These are phyloP conservation scores for Ascidia mentula DNA, from an alignment of 23 tunicate species.

Conservation along the genomic window DNA sequence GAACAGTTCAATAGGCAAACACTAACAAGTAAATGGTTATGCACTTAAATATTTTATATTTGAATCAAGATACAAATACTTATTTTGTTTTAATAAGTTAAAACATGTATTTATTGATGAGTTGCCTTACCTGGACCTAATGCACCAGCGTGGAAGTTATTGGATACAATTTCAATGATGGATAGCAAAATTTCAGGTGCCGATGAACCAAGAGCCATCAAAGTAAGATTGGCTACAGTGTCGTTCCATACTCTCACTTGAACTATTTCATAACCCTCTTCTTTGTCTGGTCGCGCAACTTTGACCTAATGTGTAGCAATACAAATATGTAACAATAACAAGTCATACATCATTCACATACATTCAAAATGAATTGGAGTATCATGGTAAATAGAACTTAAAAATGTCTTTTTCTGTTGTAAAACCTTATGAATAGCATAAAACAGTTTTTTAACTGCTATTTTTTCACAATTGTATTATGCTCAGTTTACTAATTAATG, in stretches of 20 bases:
- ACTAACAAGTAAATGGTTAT: no score
- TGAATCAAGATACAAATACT: neutral
- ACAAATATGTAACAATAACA: no score
- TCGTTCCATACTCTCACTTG: constrained; percentile 98
- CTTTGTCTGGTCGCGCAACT: constrained; percentile 74
- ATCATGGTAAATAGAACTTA: no score
- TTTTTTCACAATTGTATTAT: no score
- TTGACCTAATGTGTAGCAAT: constrained; percentile 65
- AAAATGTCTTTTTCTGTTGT: no score
- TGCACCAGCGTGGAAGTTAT: constrained; percentile 77
- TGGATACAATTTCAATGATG: constrained; percentile 84
- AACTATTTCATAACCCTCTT: constrained; percentile 70
- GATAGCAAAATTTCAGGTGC: constrained; percentile 96
- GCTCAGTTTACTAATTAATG: no score
- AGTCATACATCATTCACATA: no score
- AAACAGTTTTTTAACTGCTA: no score
- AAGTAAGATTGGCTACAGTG: constrained; percentile 97
- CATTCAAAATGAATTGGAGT: no score
- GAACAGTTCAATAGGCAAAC: no score
- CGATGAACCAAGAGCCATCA: constrained; percentile 97
- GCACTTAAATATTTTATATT: no score
- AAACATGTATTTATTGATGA: neutral
- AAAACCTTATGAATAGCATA: no score
- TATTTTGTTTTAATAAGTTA: neutral
- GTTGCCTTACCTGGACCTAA: constrained; percentile 78